phyloP scores from a whole-genome alignment of 1,140 invertebrate species.

The Cotesia vestalis region DNA sequence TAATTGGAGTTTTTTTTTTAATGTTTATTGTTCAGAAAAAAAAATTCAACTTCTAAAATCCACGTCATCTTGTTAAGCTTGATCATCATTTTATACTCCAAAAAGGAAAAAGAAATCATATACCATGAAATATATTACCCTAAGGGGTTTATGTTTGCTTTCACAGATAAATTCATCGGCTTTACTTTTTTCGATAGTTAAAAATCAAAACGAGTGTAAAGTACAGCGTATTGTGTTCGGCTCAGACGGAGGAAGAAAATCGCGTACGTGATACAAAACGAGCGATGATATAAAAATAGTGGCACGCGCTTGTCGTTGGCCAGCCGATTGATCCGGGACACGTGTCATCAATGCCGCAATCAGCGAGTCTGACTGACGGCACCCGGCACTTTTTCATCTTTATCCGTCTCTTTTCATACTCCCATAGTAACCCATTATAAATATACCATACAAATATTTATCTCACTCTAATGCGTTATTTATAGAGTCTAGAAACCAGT shows the following conservation, averaged over 20 bases:
- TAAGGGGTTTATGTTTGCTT: too few relatives aligned
- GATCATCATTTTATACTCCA: not conserved
- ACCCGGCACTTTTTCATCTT: constrained; percentile 38
- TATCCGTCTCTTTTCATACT: not conserved
- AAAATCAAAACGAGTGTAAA: too few relatives aligned
- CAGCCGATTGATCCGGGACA: constrained; percentile 61
- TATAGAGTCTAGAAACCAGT: constrained; percentile 57
- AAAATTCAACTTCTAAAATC: too few relatives aligned
- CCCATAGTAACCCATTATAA: constrained; percentile 15
- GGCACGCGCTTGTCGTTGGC: constrained; percentile 55
- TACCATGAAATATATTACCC: not conserved
- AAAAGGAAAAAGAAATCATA: not conserved
- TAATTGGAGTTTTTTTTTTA: too few relatives aligned
- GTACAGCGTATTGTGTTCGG: too few relatives aligned
- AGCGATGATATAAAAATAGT: constrained; percentile 64
- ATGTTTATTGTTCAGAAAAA: too few relatives aligned
- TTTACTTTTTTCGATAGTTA: too few relatives aligned
- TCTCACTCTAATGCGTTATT: constrained; percentile 58
- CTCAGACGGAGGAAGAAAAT: too few relatives aligned
- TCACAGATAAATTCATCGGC: too few relatives aligned
- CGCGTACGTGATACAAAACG: too few relatives aligned
- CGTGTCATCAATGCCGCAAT: constrained; percentile 65
- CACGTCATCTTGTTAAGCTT: too few relatives aligned
- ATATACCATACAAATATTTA: not conserved
- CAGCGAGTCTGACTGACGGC: constrained; percentile 59